A percentile compares a stretch with the other conserved stretches of the same genome.
Conservation (phyloP, 2,797 vertebrate genomes). For the Agapornis canus region DNA sequence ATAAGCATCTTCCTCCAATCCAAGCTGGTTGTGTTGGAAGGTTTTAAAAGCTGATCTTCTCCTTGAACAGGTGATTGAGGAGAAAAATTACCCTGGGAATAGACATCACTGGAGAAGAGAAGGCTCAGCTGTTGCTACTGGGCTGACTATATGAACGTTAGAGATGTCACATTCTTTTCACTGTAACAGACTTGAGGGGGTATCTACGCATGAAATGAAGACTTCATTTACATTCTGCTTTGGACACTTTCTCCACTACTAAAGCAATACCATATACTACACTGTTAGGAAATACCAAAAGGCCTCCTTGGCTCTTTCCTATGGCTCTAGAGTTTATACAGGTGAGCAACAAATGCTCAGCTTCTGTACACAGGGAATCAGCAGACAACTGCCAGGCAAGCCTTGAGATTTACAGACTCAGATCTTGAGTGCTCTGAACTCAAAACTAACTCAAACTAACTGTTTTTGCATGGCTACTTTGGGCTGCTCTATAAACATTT, state of each 20-base stretch:
- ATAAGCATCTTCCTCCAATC: background rate
- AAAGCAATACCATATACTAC: background rate
- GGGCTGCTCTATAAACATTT: background rate
- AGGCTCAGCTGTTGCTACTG: background rate
- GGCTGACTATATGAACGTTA: background rate
- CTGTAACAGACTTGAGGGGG: background rate
- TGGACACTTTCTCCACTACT: background rate
- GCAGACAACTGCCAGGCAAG: background rate
- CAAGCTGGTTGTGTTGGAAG: background rate
- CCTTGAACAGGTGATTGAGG: background rate
- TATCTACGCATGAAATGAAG: background rate
- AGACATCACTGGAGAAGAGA: background rate
- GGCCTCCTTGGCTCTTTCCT: background rate
- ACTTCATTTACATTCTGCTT: background rate
- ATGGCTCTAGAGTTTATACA: background rate
- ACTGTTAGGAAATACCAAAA: background rate
- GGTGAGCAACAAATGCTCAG: background rate
- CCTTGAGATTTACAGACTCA: background rate
- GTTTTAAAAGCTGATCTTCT: conserved; percentile 23
- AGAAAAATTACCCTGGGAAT: background rate
- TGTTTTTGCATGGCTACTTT: background rate
- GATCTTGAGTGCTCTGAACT: background rate
- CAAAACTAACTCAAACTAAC: too few relatives aligned
- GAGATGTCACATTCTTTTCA: background rate
- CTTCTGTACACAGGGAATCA: background rate